phyloP scores from a whole-genome alignment of 2,113 vertebrate genomes.

The Crypturellus undulatus region DNA sequence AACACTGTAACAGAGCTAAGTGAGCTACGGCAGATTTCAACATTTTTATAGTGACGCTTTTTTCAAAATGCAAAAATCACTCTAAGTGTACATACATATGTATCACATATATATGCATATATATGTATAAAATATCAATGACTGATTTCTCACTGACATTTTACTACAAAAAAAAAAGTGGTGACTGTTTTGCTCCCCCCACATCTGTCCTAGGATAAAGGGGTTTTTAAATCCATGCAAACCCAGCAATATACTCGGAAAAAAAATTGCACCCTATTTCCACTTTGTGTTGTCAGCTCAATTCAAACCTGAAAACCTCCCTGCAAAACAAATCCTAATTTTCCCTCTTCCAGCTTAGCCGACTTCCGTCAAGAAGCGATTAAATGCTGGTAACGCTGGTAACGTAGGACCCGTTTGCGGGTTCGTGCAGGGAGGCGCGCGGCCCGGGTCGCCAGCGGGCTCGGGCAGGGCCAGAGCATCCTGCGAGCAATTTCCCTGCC shows the following conservation, averaged over 20 bases:
- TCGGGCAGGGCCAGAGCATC: conserved; percentile 3
- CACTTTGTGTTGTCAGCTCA: background rate
- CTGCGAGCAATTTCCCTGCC: conserved; percentile 86
- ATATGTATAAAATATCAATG: too few relatives aligned
- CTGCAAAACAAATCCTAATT: conserved; percentile 3
- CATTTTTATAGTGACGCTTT: background rate
- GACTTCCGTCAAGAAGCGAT: background rate
- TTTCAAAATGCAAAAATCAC: background rate
- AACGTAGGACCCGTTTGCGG: background rate
- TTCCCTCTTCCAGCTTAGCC: background rate
- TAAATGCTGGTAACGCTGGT: background rate
- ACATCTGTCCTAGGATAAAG: background rate
- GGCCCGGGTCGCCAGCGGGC: conserved; percentile 76
- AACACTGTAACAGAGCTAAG: background rate
- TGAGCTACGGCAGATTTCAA: background rate
- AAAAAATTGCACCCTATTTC: background rate
- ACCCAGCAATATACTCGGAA: background rate
- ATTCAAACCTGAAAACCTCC: conserved; percentile 31
- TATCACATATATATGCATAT: too few relatives aligned
- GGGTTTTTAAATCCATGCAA: background rate
- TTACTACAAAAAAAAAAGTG: background rate
- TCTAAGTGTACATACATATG: background rate
- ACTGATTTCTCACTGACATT: background rate
- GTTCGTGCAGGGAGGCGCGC: conserved; percentile 41
- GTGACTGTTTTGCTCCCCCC: background rate